Conservation (phyloP, 2,888 invertebrate species). For the Polylopha cassiicola region DNA sequence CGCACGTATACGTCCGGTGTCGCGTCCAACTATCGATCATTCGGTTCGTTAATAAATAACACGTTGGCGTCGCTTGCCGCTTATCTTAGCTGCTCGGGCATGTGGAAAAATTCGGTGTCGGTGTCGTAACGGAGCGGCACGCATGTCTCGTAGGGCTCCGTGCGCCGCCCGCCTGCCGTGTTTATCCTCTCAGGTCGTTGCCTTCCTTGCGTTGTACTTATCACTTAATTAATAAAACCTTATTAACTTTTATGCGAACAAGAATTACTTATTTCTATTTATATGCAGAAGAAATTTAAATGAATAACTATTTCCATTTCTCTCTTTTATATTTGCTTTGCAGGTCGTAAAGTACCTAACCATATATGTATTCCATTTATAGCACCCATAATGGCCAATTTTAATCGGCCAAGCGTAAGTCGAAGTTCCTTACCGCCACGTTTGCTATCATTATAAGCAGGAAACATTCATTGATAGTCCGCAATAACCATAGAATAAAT, state of each 20-base stretch:
- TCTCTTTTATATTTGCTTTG: too few species aligned
- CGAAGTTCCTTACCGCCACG: too few species aligned
- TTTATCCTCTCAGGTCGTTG: constrained; percentile 60
- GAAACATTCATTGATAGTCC: background rate
- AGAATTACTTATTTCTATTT: too few species aligned
- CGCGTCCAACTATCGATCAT: constrained; percentile 77
- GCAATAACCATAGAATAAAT: background rate
- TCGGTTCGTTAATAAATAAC: constrained; percentile 78
- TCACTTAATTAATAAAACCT: constrained; percentile 66
- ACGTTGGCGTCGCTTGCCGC: constrained; percentile 71
- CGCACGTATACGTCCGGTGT: constrained; percentile 68
- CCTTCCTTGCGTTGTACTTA: constrained; percentile 51
- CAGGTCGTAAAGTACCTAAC: too few species aligned
- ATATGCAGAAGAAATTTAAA: too few species aligned
- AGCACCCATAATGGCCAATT: too few species aligned
- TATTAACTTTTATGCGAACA: too few species aligned
- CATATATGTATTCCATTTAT: too few species aligned
- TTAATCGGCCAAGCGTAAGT: too few species aligned
- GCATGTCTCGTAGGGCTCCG: constrained; percentile 67
- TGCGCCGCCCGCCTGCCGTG: constrained; percentile 55
- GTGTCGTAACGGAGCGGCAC: constrained; percentile 74
- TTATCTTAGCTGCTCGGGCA: constrained; percentile 74
- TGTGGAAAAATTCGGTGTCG: constrained; percentile 77
- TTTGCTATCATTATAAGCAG: background rate
- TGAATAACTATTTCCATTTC: too few species aligned